phyloP scores from a whole-genome alignment of 2,113 vertebrate genomes.

The crab-eating macaque (Macaca fascicularis) region DNA sequence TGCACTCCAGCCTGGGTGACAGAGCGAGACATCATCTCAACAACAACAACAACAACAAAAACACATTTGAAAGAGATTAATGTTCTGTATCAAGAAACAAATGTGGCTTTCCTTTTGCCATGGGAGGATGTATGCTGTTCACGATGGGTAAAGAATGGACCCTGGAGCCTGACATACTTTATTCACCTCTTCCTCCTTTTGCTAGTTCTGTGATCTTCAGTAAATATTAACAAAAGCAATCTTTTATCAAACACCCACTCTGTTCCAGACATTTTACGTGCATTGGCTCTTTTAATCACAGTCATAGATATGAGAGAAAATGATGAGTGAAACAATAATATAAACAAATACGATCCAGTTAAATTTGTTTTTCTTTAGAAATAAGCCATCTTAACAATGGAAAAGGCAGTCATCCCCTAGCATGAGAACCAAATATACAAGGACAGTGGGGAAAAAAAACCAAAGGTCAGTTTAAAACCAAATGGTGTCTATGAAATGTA shows the following conservation, averaged over 20 bases:
- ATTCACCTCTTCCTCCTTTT: background rate
- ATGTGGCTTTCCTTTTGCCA: background rate
- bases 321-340: background rate
- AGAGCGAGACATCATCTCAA: too few relatives aligned
- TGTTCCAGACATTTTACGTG: background rate
- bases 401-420: background rate
- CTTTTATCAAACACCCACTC: background rate
- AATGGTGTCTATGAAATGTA: background rate
- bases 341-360: background rate
- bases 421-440: background rate
- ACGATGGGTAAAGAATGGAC: background rate
- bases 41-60: too few relatives aligned
- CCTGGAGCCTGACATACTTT: too few relatives aligned
- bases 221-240: background rate
- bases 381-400: background rate
- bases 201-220: background rate
- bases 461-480: background rate
- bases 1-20: too few relatives aligned
- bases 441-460: background rate
- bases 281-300: background rate
- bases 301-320: background rate
- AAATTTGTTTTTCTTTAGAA: background rate
- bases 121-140: background rate
- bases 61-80: too few relatives aligned
- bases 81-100: background rate